Conservation (phyloP, 2,797 vertebrate species). For the Amblyopsis hoosieri region DNA sequence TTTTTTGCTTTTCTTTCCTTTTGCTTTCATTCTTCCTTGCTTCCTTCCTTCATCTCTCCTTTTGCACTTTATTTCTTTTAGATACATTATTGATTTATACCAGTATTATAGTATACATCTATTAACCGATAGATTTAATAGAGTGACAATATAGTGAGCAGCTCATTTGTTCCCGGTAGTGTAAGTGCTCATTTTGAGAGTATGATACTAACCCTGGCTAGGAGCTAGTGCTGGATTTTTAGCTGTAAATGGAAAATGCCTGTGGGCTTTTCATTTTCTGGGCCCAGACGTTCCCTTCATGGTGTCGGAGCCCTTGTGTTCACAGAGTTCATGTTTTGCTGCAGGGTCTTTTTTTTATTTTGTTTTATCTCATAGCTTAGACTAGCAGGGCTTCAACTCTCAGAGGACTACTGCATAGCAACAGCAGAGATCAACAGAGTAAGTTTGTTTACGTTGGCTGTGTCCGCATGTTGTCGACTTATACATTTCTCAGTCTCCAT, state of each 20-base stretch:
- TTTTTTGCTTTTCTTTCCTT: neutral
- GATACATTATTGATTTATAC: constrained; percentile 74
- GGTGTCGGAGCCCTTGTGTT: constrained; percentile 99
- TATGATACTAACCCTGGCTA: constrained; percentile 99
- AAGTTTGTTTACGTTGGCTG: constrained; percentile 99
- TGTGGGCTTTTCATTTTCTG: constrained; percentile 99
- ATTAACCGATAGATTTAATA: constrained; percentile 77
- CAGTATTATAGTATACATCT: constrained; percentile 72
- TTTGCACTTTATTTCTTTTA: constrained; percentile 34
- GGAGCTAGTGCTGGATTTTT: constrained; percentile 97
- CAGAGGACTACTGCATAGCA: constrained; percentile 97
- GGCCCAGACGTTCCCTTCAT: constrained; percentile 99
- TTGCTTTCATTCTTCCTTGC: neutral
- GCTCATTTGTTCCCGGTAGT: constrained; percentile 76
- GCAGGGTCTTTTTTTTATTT: constrained; percentile 86
- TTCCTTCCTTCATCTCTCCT: constrained; percentile 10
- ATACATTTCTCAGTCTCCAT: constrained; percentile 99
- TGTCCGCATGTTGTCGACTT: constrained; percentile 97
- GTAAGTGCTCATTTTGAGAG: constrained; percentile 98
- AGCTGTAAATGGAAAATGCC: constrained; percentile 99
- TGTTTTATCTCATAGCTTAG: constrained; percentile 96
- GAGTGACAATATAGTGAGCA: constrained; percentile 76
- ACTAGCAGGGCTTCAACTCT: constrained; percentile 97
- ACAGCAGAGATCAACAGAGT: constrained; percentile 99
- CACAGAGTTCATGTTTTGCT: constrained; percentile 99